Base-by-base conservation (phyloP, 2,888 invertebrate genomes). In the Aelia acuminata region DNA sequence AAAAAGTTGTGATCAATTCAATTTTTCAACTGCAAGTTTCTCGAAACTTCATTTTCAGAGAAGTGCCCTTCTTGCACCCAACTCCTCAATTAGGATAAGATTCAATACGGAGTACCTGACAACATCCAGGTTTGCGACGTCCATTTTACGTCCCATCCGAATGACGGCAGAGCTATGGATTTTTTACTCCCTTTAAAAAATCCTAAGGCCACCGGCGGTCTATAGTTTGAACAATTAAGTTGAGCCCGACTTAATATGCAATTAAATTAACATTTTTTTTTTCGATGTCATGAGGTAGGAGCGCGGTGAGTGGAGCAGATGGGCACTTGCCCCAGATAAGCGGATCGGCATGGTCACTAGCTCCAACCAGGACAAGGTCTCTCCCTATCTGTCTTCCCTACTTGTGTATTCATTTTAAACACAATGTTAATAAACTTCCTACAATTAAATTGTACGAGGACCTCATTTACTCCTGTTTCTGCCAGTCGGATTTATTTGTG, bases 351-450 rank as follows among this genome's bases (percentile, higher is more conserved):
- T 43, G 75, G 75, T 15, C 80, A 80, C 43, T n/a, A 22, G 11
- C 80, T 1, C 20, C 80, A 80, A 80, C n/a, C 39, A n/a, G 80
- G 80, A 39, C 80, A 80, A 80, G 80, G 80, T 80, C 80, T 18
- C 80, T 5, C 80, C n/a, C 22, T 80, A 39, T 80, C 39, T 80
- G 13, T 80, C 80, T 80, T 80, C 80, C 11, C 22, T 43, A 43
- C 80, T 80, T 80, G 39, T 80, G 43, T 43, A 39, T 80, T 39
- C 80, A 80, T 80, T 80, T 39, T 80, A 43, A 80, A 80, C 80
- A 43, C 11, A 20, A 80, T 80, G 80, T 80, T 80, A 80, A 80
- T 80, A 80, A 80, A 43, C 80, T 80, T 80, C 80, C 80, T 80
- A 39, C 43, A 80, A 80, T 80, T 80, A 39, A 63, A 63, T n/a